These are phyloP conservation scores for Temnopleurus reevesii DNA, from an alignment of 53 echinoderm and acorn worm genomes.

Conservation along the genomic window DNA sequence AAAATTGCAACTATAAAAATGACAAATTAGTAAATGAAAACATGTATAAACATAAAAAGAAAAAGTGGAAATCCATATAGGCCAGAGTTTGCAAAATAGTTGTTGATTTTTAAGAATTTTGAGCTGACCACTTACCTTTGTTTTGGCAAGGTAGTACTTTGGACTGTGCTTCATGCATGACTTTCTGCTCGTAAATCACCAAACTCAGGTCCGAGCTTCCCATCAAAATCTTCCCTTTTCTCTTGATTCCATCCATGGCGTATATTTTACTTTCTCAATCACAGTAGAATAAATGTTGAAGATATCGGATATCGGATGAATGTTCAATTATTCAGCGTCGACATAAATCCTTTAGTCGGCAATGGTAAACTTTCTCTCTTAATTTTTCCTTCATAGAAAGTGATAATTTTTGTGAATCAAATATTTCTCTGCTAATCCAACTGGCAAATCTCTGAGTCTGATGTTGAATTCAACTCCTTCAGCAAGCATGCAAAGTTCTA, in stretches of 20 bases:
- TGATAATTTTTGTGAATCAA: neutral
- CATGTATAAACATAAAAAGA: too few relatives aligned
- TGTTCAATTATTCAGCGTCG: neutral
- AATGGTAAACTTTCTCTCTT: neutral
- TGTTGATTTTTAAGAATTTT: too few relatives aligned
- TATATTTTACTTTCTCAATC: neutral
- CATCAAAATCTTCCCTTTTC: slow-evolving; percentile 36
- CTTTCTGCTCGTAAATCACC: slow-evolving; percentile 45
- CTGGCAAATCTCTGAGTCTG: neutral
- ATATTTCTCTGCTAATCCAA: neutral
- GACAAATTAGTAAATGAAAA: too few relatives aligned
- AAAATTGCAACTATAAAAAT: too few relatives aligned
- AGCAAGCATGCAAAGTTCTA: too few relatives aligned
- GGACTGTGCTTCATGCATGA: slow-evolving; percentile 36
- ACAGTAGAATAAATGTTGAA: neutral
- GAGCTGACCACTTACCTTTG: slow-evolving; percentile 54
- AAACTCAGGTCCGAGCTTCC: slow-evolving; percentile 51
- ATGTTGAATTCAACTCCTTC: too few relatives aligned
- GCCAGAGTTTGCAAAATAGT: too few relatives aligned
- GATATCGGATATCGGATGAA: neutral
- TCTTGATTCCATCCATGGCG: slow-evolving; percentile 39
- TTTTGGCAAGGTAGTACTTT: slow-evolving; percentile 21
- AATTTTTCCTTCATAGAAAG: neutral
- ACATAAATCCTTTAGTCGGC: neutral
- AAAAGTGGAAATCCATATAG: too few relatives aligned